These are phyloP conservation scores for Leptestheria dahalacensis DNA, from an alignment of 1,140 invertebrate species.

Conservation along the genomic window DNA sequence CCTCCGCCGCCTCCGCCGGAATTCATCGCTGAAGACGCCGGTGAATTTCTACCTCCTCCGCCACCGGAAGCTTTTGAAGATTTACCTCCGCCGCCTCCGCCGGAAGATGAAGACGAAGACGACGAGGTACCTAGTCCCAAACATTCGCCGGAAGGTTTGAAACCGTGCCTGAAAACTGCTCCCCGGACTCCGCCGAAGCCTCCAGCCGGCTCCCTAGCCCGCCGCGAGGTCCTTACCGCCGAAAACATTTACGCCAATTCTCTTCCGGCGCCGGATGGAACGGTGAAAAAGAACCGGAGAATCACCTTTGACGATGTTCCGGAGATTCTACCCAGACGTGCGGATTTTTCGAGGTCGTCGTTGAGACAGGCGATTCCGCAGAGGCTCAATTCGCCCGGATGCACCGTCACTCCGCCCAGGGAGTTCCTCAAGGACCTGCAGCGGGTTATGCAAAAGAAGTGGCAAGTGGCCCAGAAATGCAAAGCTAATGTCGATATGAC, in stretches of 20 bases:
- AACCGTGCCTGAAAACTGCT: slow-evolving; percentile 6
- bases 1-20: slow-evolving; percentile 26
- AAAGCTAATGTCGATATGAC: slow-evolving; percentile 66
- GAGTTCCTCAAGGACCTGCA: slow-evolving; percentile 76
- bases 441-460: slow-evolving; percentile 81
- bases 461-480: slow-evolving; percentile 80
- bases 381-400: slow-evolving; percentile 12
- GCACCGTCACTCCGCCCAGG: slow-evolving; percentile 50
- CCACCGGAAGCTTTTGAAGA: slow-evolving; percentile 28
- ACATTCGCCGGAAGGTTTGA: slow-evolving; percentile 16
- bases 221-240: background rate
- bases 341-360: slow-evolving; percentile 41
- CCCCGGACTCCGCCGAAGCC: slow-evolving; percentile 11
- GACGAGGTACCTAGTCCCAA: slow-evolving; percentile 19
- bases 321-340: slow-evolving; percentile 26
- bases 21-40: slow-evolving; percentile 16
- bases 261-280: slow-evolving; percentile 11
- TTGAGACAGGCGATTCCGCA: slow-evolving; percentile 49
- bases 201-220: slow-evolving; percentile 17
- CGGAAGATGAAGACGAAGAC: slow-evolving; percentile 17
- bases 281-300: slow-evolving; percentile 22
- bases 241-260: background rate
- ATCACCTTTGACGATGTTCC: slow-evolving; percentile 34
- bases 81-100: slow-evolving; percentile 16
- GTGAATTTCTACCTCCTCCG: slow-evolving; percentile 34